Evolutionary conservation across 2,888 invertebrate species (phyloP).

Genomic region (Danaus chrysippus): DNA sequence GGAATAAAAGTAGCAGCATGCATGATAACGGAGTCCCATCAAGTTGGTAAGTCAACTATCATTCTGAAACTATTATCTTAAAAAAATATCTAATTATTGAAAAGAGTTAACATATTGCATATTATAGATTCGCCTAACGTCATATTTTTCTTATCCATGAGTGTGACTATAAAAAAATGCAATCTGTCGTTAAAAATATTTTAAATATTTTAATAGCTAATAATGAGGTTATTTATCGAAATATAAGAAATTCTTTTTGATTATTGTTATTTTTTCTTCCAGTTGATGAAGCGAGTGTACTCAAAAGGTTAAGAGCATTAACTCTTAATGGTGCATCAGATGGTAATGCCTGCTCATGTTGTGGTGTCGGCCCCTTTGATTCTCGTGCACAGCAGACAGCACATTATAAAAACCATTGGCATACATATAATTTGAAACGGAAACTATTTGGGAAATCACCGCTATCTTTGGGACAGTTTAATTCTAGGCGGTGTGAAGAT

Average conservation of each 20-base stretch:
- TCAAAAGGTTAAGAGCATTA: constrained; percentile 61
- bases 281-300: constrained; percentile 74
- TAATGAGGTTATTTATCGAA: too few relatives aligned
- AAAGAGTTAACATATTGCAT: too few relatives aligned
- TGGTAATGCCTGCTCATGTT: constrained; percentile 67
- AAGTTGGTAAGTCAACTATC: constrained; percentile 59
- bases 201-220: too few relatives aligned
- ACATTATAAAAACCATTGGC: constrained; percentile 92
- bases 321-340: constrained; percentile 58
- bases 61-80: constrained; percentile 1
- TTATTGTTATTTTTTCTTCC: constrained; percentile 17
- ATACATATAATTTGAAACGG: constrained; percentile 88
- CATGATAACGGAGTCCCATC: constrained; percentile 76
- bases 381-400: constrained; percentile 81
- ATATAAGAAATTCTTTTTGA: too few relatives aligned
- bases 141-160: too few relatives aligned
- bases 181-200: too few relatives aligned
- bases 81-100: neutral
- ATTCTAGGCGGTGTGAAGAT: constrained; percentile 42
- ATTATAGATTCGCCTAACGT: too few relatives aligned
- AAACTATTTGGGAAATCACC: constrained; percentile 79
- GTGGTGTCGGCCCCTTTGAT: constrained; percentile 77
- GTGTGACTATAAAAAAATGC: too few relatives aligned
- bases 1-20: constrained; percentile 79
- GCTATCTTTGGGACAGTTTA: constrained; percentile 62